Evolutionary conservation across 2,888 invertebrate genomes (phyloP), one percentile per base, ranked within the genome.

Genomic region (Coleophora flavipennella): DNA sequence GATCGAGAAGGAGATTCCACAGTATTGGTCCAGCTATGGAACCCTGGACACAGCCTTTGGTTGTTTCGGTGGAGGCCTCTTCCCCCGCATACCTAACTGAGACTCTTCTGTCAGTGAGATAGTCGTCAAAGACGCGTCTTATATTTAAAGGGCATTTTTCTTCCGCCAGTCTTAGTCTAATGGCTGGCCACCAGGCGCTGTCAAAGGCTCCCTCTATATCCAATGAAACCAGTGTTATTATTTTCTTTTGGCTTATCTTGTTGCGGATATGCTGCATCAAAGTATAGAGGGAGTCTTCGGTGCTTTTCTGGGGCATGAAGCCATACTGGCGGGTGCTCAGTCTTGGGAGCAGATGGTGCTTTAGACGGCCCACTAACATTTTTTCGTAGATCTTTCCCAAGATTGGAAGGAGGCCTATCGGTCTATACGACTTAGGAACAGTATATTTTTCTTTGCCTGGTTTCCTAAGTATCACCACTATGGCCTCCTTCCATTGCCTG

Each of bases 171-270:
- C 43, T 7, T 8, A 13, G 27, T 29, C 20, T 28, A n/a, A 48
- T 44, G 1, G 37, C 41, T 0, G 48, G 50, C 48, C 48, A 48
- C 35, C 35, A 35, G 1, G 35, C 35, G 28, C 28, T 35, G 12
- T 45, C 45, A 31, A 45, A 45, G 34, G 42, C 40, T 8, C 42
- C 45, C 38, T 45, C 35, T 40, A 45, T 45, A 13, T 45, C 45
- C 12, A 45, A 12, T 1, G 45, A 45, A 1, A 45, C 39, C 6
- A 45, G 1, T 7, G 38, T 25, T 0, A 40, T 13, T 1, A 39
- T 36, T 32, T 37, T 41, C 34, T 41, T 40, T 8, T 34, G n/a
- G 10, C 20, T 10, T 11, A 31, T 1, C 1, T 36, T 10, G 1
- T 12, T 10, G 3, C 26, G 27, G 13, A 44, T 38, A 14, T 44